Evolutionary conservation across 2,888 invertebrate species (phyloP).

Genomic region (Tiphia femorata): DNA sequence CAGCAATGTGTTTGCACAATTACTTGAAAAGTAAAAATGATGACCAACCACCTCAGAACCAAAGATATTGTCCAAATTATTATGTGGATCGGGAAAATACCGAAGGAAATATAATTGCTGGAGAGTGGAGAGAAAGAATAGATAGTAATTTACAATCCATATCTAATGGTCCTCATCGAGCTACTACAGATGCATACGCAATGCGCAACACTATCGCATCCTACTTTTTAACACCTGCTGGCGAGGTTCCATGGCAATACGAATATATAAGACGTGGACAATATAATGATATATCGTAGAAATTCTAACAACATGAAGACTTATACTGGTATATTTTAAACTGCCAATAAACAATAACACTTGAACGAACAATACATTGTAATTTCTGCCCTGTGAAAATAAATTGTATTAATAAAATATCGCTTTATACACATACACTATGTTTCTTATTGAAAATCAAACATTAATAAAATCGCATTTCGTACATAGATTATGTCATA

Average conservation of each 20-base stretch:
- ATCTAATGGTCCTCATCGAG: background rate
- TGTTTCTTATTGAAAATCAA: no score
- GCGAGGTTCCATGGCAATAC: conserved; percentile 20
- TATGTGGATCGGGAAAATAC: background rate
- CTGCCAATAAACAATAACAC: no score
- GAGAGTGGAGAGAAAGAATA: background rate
- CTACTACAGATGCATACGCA: conserved; percentile 1
- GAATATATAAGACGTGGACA: conserved; percentile 11
- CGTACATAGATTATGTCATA: no score
- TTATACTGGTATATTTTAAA: no score
- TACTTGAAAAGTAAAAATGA: conserved; percentile 5
- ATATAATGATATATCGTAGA: no score
- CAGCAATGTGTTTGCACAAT: conserved; percentile 4
- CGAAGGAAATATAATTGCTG: background rate
- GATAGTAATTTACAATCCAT: background rate
- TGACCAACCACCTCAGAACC: background rate
- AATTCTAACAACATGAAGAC: no score
- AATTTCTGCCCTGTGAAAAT: no score
- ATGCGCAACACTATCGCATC: conserved; percentile 5
- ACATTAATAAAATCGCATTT: no score
- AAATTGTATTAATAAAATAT: no score
- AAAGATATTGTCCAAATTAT: background rate
- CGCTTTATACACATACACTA: no score
- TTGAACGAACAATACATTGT: no score
- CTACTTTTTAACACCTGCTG: conserved; percentile 20